Conservation (phyloP, 1,140 invertebrate genomes). For the Drosophila obscura region DNA sequence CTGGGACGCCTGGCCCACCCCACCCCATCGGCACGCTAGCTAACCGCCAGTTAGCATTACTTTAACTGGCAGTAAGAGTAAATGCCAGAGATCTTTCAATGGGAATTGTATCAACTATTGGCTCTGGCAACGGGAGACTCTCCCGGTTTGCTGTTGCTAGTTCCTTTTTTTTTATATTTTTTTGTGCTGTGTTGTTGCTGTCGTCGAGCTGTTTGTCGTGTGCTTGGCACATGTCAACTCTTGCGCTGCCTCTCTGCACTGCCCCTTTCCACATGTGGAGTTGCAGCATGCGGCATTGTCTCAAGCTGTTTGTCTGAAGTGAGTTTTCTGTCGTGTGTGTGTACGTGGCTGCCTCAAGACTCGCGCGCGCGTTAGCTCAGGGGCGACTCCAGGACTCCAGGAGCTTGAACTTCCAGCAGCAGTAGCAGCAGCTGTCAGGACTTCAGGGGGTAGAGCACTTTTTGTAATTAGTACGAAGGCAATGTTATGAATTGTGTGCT, state of each 20-base stretch:
- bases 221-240: conserved; percentile 74
- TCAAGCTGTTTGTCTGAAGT: conserved; percentile 77
- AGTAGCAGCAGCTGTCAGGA: conserved; percentile 36
- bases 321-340: conserved; percentile 31
- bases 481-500: conserved; percentile 78
- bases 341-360: conserved; percentile 41
- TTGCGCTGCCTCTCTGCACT: conserved; percentile 34
- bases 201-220: conserved; percentile 56
- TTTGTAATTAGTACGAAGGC: conserved; percentile 80
- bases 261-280: conserved; percentile 28
- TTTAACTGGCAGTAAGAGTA: no score
- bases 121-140: conserved; percentile 1
- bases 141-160: background rate
- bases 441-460: conserved; percentile 50
- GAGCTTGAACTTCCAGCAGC: background rate
- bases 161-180: conserved; percentile 6
- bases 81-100: no score
- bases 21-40: background rate
- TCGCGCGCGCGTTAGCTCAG: conserved; percentile 27
- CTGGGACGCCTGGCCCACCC: conserved; percentile 45
- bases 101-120: conserved; percentile 43
- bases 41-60: no score
- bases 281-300: conserved; percentile 75
- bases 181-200: conserved; percentile 9
- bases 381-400: no score